These are phyloP conservation scores for Apocrypta bakeri DNA, from an alignment of 1,140 invertebrate species.

Conservation along the genomic window DNA sequence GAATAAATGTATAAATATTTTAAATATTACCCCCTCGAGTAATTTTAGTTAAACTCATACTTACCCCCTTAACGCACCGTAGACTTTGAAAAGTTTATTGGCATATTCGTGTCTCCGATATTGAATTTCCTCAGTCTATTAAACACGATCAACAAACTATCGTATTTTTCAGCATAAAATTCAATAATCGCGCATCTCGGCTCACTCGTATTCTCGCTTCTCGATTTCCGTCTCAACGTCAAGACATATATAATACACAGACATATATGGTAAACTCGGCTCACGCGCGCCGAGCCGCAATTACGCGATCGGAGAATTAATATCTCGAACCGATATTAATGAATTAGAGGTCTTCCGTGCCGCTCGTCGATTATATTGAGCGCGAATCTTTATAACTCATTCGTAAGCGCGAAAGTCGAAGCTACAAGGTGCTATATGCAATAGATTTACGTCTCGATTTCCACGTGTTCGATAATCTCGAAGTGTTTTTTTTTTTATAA, in stretches of 20 bases:
- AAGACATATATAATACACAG: background rate
- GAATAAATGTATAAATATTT: too few relatives aligned
- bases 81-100: too few relatives aligned
- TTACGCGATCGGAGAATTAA: slow-evolving; percentile 58
- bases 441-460: background rate
- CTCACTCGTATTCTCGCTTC: background rate
- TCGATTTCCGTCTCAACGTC: background rate
- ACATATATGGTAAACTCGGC: background rate
- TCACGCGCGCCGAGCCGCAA: slow-evolving; percentile 46
- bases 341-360: slow-evolving; percentile 55
- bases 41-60: too few relatives aligned
- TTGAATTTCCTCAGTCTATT: too few relatives aligned
- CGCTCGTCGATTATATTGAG: slow-evolving; percentile 53
- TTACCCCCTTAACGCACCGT: too few relatives aligned
- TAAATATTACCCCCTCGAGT: too few relatives aligned
- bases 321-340: slow-evolving; percentile 56
- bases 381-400: slow-evolving; percentile 53
- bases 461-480: slow-evolving; percentile 11
- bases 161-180: background rate
- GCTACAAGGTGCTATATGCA: background rate
- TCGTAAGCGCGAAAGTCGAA: background rate
- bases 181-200: background rate
- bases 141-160: background rate
- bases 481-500: slow-evolving; percentile 2
- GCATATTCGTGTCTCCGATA: too few relatives aligned